phyloP scores from a whole-genome alignment of 2,797 vertebrate species.

The Poeciliopsis presidionis region DNA sequence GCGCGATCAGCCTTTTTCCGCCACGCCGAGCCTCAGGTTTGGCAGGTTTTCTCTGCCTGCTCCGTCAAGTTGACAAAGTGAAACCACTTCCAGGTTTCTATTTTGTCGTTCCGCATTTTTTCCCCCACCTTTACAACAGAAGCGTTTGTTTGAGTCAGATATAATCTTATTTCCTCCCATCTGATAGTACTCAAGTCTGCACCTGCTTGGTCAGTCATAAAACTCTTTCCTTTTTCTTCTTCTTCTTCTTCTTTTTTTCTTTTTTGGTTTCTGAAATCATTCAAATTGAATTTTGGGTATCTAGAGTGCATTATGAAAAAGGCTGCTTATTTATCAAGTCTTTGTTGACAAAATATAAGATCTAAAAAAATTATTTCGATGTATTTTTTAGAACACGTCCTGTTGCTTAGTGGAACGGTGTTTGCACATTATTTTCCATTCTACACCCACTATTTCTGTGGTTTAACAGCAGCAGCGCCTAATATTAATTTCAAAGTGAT shows the following conservation, averaged over 20 bases:
- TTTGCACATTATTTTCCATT: background rate
- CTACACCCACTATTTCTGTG: background rate
- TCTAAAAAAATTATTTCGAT: background rate
- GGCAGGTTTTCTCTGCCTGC: conserved; percentile 27
- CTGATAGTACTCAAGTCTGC: background rate
- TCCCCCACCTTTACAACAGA: background rate
- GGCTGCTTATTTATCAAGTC: background rate
- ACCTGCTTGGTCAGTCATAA: background rate
- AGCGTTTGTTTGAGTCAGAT: background rate
- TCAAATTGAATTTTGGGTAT: background rate
- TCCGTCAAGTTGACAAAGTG: background rate
- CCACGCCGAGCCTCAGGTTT: conserved; percentile 44
- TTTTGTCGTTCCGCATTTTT: background rate
- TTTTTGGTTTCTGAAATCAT: background rate
- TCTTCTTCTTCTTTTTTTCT: background rate
- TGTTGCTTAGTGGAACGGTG: background rate
- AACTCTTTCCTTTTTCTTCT: background rate
- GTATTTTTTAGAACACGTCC: background rate
- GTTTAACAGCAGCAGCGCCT: background rate
- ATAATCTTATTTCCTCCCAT: background rate
- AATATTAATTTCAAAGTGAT: background rate
- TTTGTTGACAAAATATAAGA: background rate
- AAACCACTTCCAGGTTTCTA: background rate
- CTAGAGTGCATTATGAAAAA: background rate
- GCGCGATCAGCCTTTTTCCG: conserved; percentile 60